Percentiles rank a stretch among this genome's conserved stretches.
Evolutionary conservation across 2,113 vertebrate species (phyloP).

Genomic region (Lepisosteus osseus): DNA sequence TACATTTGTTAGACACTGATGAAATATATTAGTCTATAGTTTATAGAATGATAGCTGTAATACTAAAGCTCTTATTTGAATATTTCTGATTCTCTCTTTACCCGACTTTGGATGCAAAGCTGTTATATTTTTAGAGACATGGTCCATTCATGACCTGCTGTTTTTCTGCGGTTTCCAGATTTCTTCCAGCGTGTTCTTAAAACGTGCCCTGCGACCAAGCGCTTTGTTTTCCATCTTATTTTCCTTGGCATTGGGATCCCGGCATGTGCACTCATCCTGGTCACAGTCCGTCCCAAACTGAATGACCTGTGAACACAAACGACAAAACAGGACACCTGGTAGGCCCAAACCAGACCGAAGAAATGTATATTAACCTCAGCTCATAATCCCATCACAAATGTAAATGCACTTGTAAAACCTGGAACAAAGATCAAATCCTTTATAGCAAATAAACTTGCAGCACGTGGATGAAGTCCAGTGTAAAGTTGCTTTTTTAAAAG

Average conservation of each 20-base stretch:
- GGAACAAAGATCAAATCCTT: too few relatives aligned
- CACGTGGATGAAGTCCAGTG: too few relatives aligned
- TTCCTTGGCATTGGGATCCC: constrained; percentile 88
- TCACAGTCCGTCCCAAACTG: constrained; percentile 90
- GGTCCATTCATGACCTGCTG: too few relatives aligned
- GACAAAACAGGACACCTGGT: constrained; percentile 20
- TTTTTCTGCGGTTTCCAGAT: neutral
- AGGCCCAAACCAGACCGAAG: too few relatives aligned
- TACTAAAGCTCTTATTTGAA: constrained; percentile 18
- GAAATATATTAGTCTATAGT: constrained; percentile 64
- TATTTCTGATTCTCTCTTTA: constrained; percentile 26
- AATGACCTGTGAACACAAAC: constrained; percentile 73
- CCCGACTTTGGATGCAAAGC: too few relatives aligned
- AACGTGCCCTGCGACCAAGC: constrained; percentile 13
- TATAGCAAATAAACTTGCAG: too few relatives aligned
- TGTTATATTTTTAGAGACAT: too few relatives aligned
- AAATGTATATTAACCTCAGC: too few relatives aligned
- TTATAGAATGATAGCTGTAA: constrained; percentile 45
- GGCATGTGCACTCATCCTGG: constrained; percentile 89
- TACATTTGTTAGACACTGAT: constrained; percentile 48
- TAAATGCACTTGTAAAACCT: too few relatives aligned
- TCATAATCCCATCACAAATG: too few relatives aligned
- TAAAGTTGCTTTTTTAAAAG: too few relatives aligned
- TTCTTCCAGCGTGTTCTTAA: constrained; percentile 3
- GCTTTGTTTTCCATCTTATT: constrained; percentile 66